phyloP scores from a whole-genome alignment of 2,888 invertebrate genomes.

The Hermaeophaga mercurialis region DNA sequence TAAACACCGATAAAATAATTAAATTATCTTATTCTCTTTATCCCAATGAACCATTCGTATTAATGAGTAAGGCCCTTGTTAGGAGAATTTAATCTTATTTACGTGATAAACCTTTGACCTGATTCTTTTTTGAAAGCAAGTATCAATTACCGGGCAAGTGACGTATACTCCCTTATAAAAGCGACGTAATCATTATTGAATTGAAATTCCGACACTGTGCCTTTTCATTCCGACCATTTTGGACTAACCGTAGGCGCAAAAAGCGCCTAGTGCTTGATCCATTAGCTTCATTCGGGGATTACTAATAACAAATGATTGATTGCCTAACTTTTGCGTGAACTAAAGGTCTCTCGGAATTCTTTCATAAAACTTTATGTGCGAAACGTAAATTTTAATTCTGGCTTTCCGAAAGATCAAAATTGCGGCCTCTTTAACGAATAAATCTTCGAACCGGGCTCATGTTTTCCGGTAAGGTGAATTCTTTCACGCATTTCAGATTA shows the following conservation, averaged over 20 bases:
- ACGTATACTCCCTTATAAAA: constrained; percentile 19
- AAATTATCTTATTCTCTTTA: no score
- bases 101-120: constrained; percentile 28
- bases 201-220: constrained; percentile 30
- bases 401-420: constrained; percentile 17
- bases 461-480: constrained; percentile 15
- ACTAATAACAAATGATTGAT: constrained; percentile 46
- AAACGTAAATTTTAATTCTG: constrained; percentile 22
- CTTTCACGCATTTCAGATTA: constrained; percentile 21
- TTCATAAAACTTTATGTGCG: constrained; percentile 27
- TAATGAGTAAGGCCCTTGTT: no score
- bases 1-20: no score
- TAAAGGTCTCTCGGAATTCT: constrained; percentile 38
- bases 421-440: constrained; percentile 20
- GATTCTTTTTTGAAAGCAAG: constrained; percentile 22
- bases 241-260: constrained; percentile 32
- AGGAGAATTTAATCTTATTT: not conserved
- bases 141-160: constrained; percentile 18
- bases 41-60: no score
- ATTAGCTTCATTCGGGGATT: constrained; percentile 45
- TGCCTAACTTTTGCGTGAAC: constrained; percentile 36
- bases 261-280: constrained; percentile 43
- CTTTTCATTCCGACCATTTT: constrained; percentile 34
- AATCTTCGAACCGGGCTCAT: constrained; percentile 6
- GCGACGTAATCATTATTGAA: constrained; percentile 27